These are phyloP conservation scores for Phrynocephalus vlangalii DNA, from an alignment of 2,797 vertebrate species.

Conservation along the genomic window DNA sequence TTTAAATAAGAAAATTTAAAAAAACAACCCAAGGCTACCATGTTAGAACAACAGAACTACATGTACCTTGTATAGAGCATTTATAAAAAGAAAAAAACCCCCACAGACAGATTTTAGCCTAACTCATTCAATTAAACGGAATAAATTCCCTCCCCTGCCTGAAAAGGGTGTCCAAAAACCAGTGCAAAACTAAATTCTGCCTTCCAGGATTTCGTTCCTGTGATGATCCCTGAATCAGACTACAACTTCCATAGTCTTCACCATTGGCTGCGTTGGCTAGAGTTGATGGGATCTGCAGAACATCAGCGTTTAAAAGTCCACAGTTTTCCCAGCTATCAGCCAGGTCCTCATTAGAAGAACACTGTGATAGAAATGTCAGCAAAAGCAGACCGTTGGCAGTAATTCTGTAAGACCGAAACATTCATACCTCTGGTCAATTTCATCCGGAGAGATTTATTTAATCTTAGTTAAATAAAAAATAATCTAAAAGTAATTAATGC, in stretches of 20 bases:
- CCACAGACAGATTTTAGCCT: not conserved
- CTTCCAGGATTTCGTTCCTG: not conserved
- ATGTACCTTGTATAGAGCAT: not conserved
- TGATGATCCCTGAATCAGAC: not conserved
- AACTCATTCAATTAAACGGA: not conserved
- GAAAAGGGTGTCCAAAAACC: not conserved
- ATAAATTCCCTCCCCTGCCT: too few species aligned
- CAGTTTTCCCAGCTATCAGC: not conserved
- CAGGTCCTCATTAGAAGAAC: too few species aligned
- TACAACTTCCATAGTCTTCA: not conserved
- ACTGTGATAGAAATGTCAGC: not conserved
- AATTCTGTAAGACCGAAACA: not conserved
- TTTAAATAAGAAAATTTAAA: not conserved
- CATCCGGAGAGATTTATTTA: not conserved
- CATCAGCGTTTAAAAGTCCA: not conserved
- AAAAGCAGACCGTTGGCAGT: too few species aligned
- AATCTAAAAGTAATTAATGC: not conserved
- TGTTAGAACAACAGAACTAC: not conserved
- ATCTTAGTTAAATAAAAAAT: not conserved
- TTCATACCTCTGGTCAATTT: not conserved
- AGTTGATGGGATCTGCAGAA: not conserved
- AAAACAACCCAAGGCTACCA: not conserved
- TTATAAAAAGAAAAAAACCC: not conserved
- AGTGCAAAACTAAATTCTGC: not conserved
- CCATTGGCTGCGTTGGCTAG: not conserved